phyloP scores from a whole-genome alignment of 2,797 vertebrate genomes.

The Sebastes minor region DNA sequence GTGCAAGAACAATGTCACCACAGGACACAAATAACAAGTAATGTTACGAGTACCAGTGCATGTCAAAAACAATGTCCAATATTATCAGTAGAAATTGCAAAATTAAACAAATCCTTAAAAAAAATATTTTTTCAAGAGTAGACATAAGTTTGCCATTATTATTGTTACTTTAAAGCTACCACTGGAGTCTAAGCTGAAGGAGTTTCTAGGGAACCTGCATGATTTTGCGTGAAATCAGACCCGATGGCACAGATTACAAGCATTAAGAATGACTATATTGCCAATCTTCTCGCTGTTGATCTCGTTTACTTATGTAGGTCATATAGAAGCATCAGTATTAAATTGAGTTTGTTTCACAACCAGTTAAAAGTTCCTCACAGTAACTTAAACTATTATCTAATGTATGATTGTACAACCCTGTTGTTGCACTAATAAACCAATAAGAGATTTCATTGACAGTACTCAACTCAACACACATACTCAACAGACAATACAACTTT shows the following conservation, averaged over 20 bases:
- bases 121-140: too few relatives aligned
- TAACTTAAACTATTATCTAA: background rate
- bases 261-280: too few relatives aligned
- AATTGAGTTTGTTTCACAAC: background rate
- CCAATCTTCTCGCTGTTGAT: too few relatives aligned
- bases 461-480: too few relatives aligned
- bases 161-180: background rate
- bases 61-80: background rate
- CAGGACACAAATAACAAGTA: background rate
- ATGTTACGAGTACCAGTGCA: background rate
- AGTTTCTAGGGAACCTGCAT: too few relatives aligned
- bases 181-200: too few relatives aligned
- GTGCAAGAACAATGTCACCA: background rate
- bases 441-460: background rate
- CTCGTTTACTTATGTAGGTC: background rate
- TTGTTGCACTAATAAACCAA: background rate
- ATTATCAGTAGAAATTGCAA: background rate
- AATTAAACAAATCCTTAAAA: background rate
- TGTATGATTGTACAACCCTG: background rate
- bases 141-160: background rate
- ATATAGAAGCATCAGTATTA: background rate
- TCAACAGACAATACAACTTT: background rate
- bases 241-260: too few relatives aligned
- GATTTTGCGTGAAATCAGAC: too few relatives aligned
- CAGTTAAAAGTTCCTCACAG: background rate